A percentile compares a stretch with the other conserved stretches of the same genome.
Evolutionary conservation across 2,888 invertebrate species (phyloP).

Genomic region (Melieria picta): DNA sequence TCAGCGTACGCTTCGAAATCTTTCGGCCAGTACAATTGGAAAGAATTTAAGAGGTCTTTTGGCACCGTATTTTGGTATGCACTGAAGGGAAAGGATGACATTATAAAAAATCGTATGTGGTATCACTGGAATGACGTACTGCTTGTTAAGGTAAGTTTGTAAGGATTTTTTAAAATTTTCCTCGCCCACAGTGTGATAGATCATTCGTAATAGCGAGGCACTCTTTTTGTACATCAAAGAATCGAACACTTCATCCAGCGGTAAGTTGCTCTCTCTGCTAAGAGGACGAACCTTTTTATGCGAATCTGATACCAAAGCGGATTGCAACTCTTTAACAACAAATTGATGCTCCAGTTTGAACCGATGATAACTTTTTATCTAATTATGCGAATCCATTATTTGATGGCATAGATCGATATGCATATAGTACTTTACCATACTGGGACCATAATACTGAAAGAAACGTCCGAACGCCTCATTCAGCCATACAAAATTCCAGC

Average conservation of each 20-base stretch:
- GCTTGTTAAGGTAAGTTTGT: conserved; percentile 67
- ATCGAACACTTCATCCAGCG: conserved; percentile 74
- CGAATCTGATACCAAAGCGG: conserved; percentile 72
- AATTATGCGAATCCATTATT: conserved; percentile 67
- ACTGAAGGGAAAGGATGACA: conserved; percentile 41
- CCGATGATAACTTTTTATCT: conserved; percentile 62
- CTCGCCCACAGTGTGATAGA: conserved; percentile 71
- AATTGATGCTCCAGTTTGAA: conserved; percentile 78
- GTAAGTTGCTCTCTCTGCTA: conserved; percentile 68
- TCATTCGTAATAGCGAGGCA: conserved; percentile 74
- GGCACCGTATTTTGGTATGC: conserved; percentile 65
- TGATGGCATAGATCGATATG: too few species aligned
- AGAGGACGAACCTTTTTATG: conserved; percentile 70
- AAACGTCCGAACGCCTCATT: conserved; percentile 76
- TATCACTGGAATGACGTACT: conserved; percentile 61
- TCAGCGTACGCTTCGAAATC: conserved; percentile 54
- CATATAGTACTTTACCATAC: conserved; percentile 44
- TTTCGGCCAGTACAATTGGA: conserved; percentile 61
- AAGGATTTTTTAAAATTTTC: conserved; percentile 69
- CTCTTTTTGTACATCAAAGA: conserved; percentile 77
- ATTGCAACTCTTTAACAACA: conserved; percentile 75
- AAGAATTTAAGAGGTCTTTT: conserved; percentile 67
- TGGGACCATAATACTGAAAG: conserved; percentile 75
- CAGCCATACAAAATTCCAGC: conserved; percentile 72
- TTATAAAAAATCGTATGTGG: too few species aligned